Base-by-base conservation (phyloP, 2,113 vertebrate genomes). In the Eolophus roseicapilla region DNA sequence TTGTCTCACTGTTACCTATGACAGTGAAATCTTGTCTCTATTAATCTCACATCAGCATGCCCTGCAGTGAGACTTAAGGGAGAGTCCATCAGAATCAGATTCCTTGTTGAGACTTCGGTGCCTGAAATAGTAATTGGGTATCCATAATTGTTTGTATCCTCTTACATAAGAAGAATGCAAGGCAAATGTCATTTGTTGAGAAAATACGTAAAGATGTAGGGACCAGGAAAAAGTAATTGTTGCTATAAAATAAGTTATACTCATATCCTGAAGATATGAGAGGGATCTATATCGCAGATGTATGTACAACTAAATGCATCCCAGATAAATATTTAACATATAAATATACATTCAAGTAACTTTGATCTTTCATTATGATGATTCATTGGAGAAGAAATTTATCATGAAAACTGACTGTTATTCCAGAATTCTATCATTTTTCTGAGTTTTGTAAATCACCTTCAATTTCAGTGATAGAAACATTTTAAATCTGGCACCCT, bases 131-230 rank as follows among this genome's bases (percentile, higher is more conserved):
- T 70, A 96, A 92, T 73, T 82, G 13, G 7, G 3, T 75, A 85
- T 82, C 67, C 23, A 5, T 90, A 97, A 86, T 95, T 75, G 47
- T 70, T 91, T 93, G 28, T 31, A 77, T 95, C 69, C 49, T 90
- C 18, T 95, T 90, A 88, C 7, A 37, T 82, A 71, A 63, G 27
- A 77, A 82, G 43, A 86, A 41, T 82, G 15, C 10, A 92, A 84
- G 29, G 21, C 29, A 80, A 73, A 83, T 53, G 17, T 13, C 6
- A 35, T 55, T 67, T 92, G 5, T 57, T 63, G 25, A 88, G 6
- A 77, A 92, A 90, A 21, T 1, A 44, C 27, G 4, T 55, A 17
- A 91, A 59, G 8, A 50, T 35, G 6, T n/a, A 4, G 6, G 7
- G 8, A 67, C 13, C 3, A 2, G 33, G 8, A 35, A 82, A 87